These are phyloP conservation scores for Triplophysa dalaica DNA, from an alignment of 2,113 vertebrate genomes.

Conservation along the genomic window DNA sequence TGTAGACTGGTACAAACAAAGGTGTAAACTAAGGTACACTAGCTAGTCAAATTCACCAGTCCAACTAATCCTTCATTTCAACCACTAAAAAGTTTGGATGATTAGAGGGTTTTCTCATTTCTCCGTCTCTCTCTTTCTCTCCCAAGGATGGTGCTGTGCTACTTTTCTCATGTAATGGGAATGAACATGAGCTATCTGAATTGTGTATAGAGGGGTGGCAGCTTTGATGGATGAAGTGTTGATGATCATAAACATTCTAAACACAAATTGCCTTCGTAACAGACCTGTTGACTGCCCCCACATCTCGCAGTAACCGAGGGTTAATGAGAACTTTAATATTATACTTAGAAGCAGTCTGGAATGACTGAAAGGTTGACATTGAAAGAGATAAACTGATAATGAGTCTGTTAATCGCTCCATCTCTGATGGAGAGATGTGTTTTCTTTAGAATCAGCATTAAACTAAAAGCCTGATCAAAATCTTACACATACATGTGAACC, in stretches of 20 bases:
- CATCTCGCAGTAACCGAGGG: slow-evolving; percentile 25
- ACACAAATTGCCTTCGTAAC: slow-evolving; percentile 56
- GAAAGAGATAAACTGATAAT: slow-evolving; percentile 1
- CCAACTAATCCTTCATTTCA: slow-evolving; percentile 22
- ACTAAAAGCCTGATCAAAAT: neutral
- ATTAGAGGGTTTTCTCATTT: neutral
- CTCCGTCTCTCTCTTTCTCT: neutral
- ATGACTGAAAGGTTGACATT: neutral
- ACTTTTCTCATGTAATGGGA: slow-evolving; percentile 58
- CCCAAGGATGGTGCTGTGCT: neutral
- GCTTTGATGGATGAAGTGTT: slow-evolving; percentile 66
- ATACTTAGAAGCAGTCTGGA: neutral
- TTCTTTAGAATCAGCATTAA: slow-evolving; percentile 9
- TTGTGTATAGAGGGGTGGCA: slow-evolving; percentile 32
- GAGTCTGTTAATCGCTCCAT: slow-evolving; percentile 21
- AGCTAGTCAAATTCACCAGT: neutral
- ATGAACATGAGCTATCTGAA: slow-evolving; percentile 61
- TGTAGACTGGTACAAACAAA: neutral
- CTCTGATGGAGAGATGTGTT: neutral
- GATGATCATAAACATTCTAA: slow-evolving; percentile 57
- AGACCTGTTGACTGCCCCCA: slow-evolving; percentile 46
- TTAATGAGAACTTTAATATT: slow-evolving; percentile 40
- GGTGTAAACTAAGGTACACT: neutral
- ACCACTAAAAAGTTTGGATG: slow-evolving; percentile 16
- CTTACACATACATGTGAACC: too few species aligned